Conservation (phyloP, 2,113 vertebrate species). For the Clarias macrocephalus region DNA sequence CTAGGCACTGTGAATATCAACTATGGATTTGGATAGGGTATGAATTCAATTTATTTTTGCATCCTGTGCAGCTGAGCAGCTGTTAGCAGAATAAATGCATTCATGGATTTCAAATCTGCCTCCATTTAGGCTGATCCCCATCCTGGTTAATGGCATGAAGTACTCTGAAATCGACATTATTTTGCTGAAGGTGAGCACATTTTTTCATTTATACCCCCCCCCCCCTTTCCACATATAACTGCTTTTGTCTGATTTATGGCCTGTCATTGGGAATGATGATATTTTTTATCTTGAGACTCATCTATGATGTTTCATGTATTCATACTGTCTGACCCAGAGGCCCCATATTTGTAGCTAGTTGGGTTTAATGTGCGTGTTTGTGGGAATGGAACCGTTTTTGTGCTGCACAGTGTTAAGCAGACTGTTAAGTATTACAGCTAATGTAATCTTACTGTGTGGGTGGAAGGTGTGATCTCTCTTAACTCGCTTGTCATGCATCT, state of each 20-base stretch:
- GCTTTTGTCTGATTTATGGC: neutral
- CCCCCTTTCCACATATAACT: neutral
- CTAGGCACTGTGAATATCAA: neutral
- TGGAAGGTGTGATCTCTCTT: conserved; percentile 11
- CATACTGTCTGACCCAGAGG: conserved; percentile 55
- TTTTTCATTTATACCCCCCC: neutral
- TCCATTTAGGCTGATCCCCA: conserved; percentile 81
- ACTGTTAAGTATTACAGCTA: neutral
- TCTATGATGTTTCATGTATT: conserved; percentile 49
- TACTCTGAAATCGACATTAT: conserved; percentile 97
- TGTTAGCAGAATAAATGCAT: neutral
- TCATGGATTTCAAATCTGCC: neutral
- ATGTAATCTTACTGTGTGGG: conserved; percentile 14
- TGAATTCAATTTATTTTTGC: neutral
- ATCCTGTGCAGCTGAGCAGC: neutral
- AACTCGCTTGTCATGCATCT: conserved; percentile 3
- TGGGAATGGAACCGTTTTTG: neutral
- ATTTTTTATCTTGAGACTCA: conserved; percentile 20
- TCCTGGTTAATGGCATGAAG: conserved; percentile 94
- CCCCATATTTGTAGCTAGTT: neutral
- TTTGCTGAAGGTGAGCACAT: conserved; percentile 82
- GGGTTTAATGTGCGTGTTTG: neutral
- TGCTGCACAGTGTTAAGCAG: neutral
- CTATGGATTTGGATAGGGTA: neutral
- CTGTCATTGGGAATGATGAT: conserved; percentile 33